Evolutionary conservation across 2,797 vertebrate species (phyloP).

Genomic region (Aphelocoma californica): DNA sequence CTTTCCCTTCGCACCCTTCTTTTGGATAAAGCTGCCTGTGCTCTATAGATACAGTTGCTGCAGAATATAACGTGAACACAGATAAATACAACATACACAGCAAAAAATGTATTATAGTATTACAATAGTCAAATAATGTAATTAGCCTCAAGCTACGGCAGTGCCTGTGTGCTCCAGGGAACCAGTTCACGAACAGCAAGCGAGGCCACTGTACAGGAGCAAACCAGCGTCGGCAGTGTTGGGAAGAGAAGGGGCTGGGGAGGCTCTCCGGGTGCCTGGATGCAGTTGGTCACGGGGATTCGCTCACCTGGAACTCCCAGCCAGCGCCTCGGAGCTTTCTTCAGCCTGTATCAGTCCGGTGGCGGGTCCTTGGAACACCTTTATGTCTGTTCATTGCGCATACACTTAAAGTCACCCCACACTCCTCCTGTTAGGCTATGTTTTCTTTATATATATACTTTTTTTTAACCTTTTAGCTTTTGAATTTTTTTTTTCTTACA

Average conservation of each 20-base stretch:
- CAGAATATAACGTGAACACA: conserved; percentile 54
- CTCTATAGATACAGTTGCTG: conserved; percentile 53
- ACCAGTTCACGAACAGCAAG: conserved; percentile 28
- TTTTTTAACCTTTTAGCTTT: conserved; percentile 66
- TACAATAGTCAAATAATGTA: conserved; percentile 56
- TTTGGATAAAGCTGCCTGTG: conserved; percentile 59
- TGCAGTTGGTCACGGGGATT: not conserved
- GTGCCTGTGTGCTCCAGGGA: conserved; percentile 32
- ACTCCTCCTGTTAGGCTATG: conserved; percentile 58
- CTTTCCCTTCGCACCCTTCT: conserved; percentile 42
- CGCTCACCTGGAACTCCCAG: not conserved
- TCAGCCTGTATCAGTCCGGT: not conserved
- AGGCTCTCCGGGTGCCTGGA: not conserved
- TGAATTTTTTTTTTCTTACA: conserved; percentile 81
- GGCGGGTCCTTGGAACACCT: conserved; percentile 42
- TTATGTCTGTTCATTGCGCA: conserved; percentile 9
- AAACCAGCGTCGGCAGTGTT: not conserved
- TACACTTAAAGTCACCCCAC: conserved; percentile 28
- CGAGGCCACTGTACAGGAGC: conserved; percentile 32
- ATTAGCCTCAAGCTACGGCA: conserved; percentile 43
- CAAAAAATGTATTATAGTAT: conserved; percentile 59
- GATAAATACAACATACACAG: conserved; percentile 62
- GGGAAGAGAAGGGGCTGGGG: conserved; percentile 25
- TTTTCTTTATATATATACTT: conserved; percentile 63
- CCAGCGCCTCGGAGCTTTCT: not conserved